Base-by-base conservation (phyloP, 2,113 vertebrate genomes). In the Machaerirhynchus nigripectus region DNA sequence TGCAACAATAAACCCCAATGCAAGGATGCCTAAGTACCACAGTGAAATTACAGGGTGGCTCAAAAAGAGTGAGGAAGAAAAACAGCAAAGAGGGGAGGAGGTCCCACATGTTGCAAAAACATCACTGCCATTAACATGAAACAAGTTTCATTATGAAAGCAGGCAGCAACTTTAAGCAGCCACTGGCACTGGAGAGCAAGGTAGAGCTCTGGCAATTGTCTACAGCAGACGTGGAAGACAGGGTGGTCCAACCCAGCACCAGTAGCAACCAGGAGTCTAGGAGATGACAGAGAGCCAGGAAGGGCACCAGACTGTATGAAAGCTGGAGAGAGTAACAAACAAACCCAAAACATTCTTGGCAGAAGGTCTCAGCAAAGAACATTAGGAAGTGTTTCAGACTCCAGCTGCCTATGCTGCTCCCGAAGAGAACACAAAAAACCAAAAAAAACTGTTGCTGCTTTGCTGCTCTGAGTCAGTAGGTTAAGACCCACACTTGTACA, bases 381-480 rank as follows among this genome's bases (percentile, higher is more conserved):
- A 37, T 78, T 35, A 84, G 92, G 90, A 96, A 95, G 80, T 20
- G 46, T 46, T 88, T 93, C 61, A 95, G 95, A 96, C 88, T 86
- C 55, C 94, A 92, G 71, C 79, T 86, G 90, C 37, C 47, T 37
- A 59, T 10, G 59, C 55, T 50, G 68, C 47, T 84, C 68, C 19
- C 55, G 18, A 61, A 83, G 3, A 77, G 22, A 71, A 67, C 68
- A 94, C 52, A 55, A 53, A 82, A 83, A 7, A n/a, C 0, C 46
- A 65, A 33, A 86, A 85, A n/a, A n/a, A 39, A 39, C 49, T 27
- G 19, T 27, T 39, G 24, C 75, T 74, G 44, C 69, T 89, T 70
- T 44, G 15, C 56, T 65, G 55, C 59, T 56, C 52, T 35, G 59
- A 86, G 50, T 84, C 90, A 74, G 33, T 14, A 93, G 63, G 59